Evolutionary conservation across 2,888 invertebrate species (phyloP), one percentile per base, ranked within the genome.

Genomic region (Marronus borbonicus): DNA sequence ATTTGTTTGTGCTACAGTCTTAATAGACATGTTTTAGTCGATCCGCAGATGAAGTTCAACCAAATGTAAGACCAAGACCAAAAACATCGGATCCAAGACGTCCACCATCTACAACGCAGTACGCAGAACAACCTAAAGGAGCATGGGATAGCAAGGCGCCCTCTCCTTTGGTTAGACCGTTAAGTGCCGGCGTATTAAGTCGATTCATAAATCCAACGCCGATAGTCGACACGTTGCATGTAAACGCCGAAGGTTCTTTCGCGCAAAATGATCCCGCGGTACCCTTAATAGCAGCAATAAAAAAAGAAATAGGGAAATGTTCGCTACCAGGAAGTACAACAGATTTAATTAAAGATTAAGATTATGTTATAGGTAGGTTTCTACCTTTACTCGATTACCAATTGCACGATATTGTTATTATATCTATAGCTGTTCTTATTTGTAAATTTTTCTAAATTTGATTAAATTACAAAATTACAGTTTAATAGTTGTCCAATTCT

Each of bases 251-350:
- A 80, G 91, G 91, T 4, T 89, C 89, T n/a, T 89, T 94, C 80
- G 86, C 89, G 2, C 89, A 91, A 0, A 91, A 91, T 70, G 93
- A 96, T 87, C 94, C 96, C 0, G 96, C 96, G 0, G 92, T 95
- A 14, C 96, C 96, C 0, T 90, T 96, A 36, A 96, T 97, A 83
- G 93, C 94, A 64, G 95, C 96, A 81, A 96, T 97, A 85, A 96
- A 95, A 87, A 93, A 92, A 80, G 96, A 97, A 83, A 85, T 89
- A 4, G 86, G 86, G 66, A 87, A 86, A 80, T 88, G 88, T 80
- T 87, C 89, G n/a, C 82, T 88, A 68, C 88, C 88, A 62, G 88
- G 88, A 36, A 88, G 88, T 84, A 87, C 87, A 76, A 84, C 84
- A 7, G 86, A 87, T 82, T 83, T 88, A 79, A 76, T 78, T 31